Conservation (phyloP, 2,888 invertebrate genomes). For the Hypolimnas misippus region DNA sequence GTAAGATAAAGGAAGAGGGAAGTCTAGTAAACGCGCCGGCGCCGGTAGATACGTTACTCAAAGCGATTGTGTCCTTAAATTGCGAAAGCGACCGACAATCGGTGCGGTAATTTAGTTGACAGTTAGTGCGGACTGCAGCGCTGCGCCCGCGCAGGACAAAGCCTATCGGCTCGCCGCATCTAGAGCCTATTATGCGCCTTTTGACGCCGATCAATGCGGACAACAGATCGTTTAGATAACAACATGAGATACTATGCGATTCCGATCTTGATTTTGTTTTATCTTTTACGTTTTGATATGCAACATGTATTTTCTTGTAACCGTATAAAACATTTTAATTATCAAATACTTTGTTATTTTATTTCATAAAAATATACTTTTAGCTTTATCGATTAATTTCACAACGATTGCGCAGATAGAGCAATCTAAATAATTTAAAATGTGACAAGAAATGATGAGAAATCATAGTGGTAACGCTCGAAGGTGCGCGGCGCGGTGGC, state of each 20-base stretch:
- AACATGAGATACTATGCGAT: slow-evolving; percentile 42
- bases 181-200: slow-evolving; percentile 78
- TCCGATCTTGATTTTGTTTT: slow-evolving; percentile 38
- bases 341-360: neutral
- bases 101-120: slow-evolving; percentile 80
- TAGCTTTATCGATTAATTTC: neutral
- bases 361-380: neutral
- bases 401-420: slow-evolving; percentile 1
- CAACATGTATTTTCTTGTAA: slow-evolving; percentile 1
- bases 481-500: slow-evolving; percentile 48
- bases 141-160: slow-evolving; percentile 57
- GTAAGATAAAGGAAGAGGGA: slow-evolving; percentile 33
- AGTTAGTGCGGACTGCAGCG: slow-evolving; percentile 60
- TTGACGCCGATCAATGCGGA: slow-evolving; percentile 63
- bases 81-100: slow-evolving; percentile 77
- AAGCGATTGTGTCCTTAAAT: slow-evolving; percentile 71
- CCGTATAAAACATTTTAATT: neutral
- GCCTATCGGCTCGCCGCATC: slow-evolving; percentile 75
- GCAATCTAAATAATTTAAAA: slow-evolving; percentile 12
- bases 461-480: slow-evolving; percentile 36
- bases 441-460: slow-evolving; percentile 37
- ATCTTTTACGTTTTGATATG: slow-evolving; percentile 29
- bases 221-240: slow-evolving; percentile 71
- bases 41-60: slow-evolving; percentile 62
- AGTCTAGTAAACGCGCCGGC: slow-evolving; percentile 49